Evolutionary conservation across 1,140 invertebrate species (phyloP), one percentile per base, ranked within the genome.

Genomic region (Lepidurus apus): DNA sequence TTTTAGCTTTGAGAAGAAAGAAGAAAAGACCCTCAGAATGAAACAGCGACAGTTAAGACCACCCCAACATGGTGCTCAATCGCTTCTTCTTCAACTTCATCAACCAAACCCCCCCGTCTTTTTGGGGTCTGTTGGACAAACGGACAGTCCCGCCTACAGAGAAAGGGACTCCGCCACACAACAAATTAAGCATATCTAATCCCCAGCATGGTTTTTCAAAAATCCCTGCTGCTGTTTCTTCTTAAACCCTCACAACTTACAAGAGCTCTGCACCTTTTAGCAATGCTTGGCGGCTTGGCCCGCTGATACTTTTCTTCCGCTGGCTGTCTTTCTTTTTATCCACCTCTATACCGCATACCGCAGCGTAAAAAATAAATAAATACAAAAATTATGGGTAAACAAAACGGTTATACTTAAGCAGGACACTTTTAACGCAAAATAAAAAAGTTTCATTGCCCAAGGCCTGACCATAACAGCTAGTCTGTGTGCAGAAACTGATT

Each of bases 41-140:
- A 65, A 65, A 65, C 53, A 21, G 53, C 53, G 53, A 65, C 53
- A 65, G 53, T 65, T 65, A 21, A 65, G 53, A 65, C 53, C 53
- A 65, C 53, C 53, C 53, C 53, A 65, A 65, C 53, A 13, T 65
- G 53, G 53, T 65, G 21, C 53, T 65, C 21, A 65, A 65, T 65
- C 53, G 53, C 53, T 65, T 65, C 53, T 65, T 65, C 53, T 65
- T 65, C 53, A 65, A 65, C 53, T 65, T 65, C 13, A 65, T 65
- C 47, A 65, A 65, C 47, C 8, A 65, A 7, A 21, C 10, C 34
- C 34, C 34, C 34, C 34, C 34, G 34, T 34, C 34, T 34, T 65
- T 65, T 65, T 1, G 21, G 21, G 53, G 17, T 17, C 53, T 65
- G 53, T 65, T 13, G 17, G 21, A 65, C 17, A 65, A 65, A 65